Conservation (phyloP, 2,797 vertebrate genomes). For the Myotis vivesi region DNA sequence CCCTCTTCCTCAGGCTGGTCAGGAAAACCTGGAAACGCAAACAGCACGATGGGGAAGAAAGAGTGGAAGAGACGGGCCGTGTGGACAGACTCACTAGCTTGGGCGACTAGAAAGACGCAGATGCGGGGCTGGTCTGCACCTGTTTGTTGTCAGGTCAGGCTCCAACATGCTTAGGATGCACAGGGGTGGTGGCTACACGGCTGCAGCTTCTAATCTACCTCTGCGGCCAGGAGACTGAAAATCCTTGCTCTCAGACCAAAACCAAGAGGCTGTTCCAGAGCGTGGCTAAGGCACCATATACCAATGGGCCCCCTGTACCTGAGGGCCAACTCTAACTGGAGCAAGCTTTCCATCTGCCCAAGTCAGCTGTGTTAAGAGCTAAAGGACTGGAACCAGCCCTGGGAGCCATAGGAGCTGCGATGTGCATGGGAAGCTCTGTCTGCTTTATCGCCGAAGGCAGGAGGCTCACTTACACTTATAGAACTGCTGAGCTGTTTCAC, state of each 20-base stretch:
- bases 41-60: not conserved
- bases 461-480: constrained; percentile 91
- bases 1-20: not conserved
- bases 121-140: not conserved
- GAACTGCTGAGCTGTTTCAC: constrained; percentile 98
- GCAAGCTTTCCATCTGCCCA: not conserved
- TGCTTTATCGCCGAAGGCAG: rapidly evolving
- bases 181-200: not conserved
- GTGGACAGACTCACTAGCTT: rapidly evolving
- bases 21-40: not conserved
- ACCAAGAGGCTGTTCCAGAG: not conserved
- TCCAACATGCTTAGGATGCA: not conserved
- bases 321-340: not conserved
- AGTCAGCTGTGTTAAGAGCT: no score
- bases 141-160: not conserved
- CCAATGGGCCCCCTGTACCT: not conserved
- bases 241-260: not conserved
- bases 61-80: not conserved
- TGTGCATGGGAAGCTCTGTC: rapidly evolving
- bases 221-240: not conserved
- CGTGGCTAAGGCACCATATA: not conserved
- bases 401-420: rapidly evolving
- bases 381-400: rapidly evolving
- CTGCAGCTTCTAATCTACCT: not conserved
- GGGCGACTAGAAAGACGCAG: not conserved